Evolutionary conservation across 2,888 invertebrate genomes (phyloP).

Genomic region (Xestoiulus laeticollis): DNA sequence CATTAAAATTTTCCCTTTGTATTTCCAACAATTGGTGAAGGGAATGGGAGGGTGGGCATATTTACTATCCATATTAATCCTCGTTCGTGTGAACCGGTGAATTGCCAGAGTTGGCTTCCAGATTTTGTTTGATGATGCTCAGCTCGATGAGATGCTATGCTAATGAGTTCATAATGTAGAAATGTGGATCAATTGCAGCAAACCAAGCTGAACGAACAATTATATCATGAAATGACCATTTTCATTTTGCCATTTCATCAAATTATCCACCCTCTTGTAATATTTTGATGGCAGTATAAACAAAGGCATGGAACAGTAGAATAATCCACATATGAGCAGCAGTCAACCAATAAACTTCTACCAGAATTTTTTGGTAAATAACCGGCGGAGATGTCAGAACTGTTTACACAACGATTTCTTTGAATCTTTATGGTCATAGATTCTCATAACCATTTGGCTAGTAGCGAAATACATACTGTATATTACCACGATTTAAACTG

Average conservation of each 20-base stretch:
- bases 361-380: neutral
- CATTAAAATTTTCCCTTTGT: constrained; percentile 39
- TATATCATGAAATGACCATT: constrained; percentile 35
- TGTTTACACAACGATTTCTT: constrained; percentile 1
- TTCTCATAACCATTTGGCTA: neutral
- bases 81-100: constrained; percentile 35
- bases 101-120: neutral
- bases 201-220: constrained; percentile 43
- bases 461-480: neutral
- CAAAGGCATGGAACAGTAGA: constrained; percentile 24
- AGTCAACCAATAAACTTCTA: neutral
- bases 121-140: constrained; percentile 41
- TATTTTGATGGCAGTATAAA: constrained; percentile 37
- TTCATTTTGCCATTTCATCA: constrained; percentile 40
- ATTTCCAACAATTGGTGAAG: constrained; percentile 18
- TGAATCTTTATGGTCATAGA: neutral
- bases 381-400: neutral
- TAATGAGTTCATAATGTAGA: constrained; percentile 40
- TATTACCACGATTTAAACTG: neutral
- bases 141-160: constrained; percentile 32
- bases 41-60: constrained; percentile 31
- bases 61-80: constrained; percentile 15
- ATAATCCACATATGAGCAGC: constrained; percentile 27
- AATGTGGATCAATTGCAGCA: constrained; percentile 43
- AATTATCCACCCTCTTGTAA: constrained; percentile 41